phyloP scores from a whole-genome alignment of 2,888 invertebrate genomes.

The Agrotis clavis region DNA sequence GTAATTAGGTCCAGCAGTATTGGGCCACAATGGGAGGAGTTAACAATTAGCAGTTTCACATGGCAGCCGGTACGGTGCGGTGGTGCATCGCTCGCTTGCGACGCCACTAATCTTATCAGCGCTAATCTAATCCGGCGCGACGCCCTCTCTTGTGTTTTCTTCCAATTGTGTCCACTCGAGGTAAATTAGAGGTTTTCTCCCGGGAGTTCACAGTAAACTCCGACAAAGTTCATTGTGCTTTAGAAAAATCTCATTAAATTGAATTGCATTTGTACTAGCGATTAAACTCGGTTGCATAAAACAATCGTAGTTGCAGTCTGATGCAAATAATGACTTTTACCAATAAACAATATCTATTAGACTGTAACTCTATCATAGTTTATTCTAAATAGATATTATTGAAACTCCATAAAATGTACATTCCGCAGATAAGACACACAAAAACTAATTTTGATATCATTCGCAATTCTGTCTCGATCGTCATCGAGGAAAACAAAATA shows the following conservation, averaged over 20 bases:
- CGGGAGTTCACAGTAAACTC: constrained; percentile 81
- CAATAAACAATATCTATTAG: constrained; percentile 27
- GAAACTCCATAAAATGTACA: constrained; percentile 1
- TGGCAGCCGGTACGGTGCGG: constrained; percentile 72
- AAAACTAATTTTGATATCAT: constrained; percentile 24
- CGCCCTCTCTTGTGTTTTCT: constrained; percentile 90
- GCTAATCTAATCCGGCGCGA: constrained; percentile 88
- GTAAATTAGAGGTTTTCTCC: constrained; percentile 88
- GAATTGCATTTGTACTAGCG: constrained; percentile 60
- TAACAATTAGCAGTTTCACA: constrained; percentile 83
- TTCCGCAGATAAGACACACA: constrained; percentile 6
- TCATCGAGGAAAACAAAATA: constrained; percentile 37
- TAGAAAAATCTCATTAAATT: constrained; percentile 73
- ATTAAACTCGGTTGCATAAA: constrained; percentile 48
- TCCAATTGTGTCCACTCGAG: constrained; percentile 90
- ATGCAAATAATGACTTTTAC: constrained; percentile 23
- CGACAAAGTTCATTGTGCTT: constrained; percentile 78
- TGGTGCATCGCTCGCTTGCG: constrained; percentile 70
- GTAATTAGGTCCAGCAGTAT: constrained; percentile 43
- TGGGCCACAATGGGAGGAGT: constrained; percentile 69
- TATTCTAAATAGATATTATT: constrained; percentile 16
- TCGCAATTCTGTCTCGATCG: constrained; percentile 14
- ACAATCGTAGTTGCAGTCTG: constrained; percentile 27
- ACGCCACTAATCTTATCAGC: constrained; percentile 88
- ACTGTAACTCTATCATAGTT: constrained; percentile 9